Conservation (phyloP, 1,140 invertebrate genomes). For the Tetramorium parvispinum region DNA sequence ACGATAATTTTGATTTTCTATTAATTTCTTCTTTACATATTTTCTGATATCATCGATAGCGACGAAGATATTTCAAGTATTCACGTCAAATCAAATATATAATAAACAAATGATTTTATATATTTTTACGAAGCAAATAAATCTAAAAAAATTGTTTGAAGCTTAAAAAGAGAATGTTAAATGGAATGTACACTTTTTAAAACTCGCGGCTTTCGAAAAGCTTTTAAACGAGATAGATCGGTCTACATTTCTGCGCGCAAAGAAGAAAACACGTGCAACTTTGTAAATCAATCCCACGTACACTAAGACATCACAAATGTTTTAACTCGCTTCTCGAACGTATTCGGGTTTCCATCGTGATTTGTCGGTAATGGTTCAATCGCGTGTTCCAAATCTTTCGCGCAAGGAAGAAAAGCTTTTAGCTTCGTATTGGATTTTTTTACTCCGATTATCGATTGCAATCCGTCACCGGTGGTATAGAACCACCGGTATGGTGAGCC, state of each 20-base stretch:
- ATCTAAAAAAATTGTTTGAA: background rate
- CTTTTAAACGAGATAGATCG: background rate
- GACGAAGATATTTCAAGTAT: background rate
- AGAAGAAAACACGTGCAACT: background rate
- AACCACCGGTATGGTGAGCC: background rate
- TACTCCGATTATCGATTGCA: background rate
- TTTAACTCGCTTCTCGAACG: background rate
- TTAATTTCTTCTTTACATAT: slow-evolving; percentile 12
- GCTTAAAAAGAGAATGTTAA: background rate
- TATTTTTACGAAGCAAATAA: background rate
- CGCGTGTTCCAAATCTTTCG: background rate
- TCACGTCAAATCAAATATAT: background rate
- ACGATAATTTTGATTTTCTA: background rate
- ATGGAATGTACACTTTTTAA: background rate
- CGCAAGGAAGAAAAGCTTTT: background rate
- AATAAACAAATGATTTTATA: background rate
- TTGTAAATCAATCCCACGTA: background rate
- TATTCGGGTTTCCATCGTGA: background rate
- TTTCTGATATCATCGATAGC: background rate
- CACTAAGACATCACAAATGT: background rate
- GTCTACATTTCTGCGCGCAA: background rate
- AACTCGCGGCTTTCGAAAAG: background rate
- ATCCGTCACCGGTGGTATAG: background rate
- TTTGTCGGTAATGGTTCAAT: background rate
- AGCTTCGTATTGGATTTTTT: background rate